These are phyloP conservation scores for Ceratosolen fusciceps DNA, from an alignment of 1,140 invertebrate genomes.

Conservation along the genomic window DNA sequence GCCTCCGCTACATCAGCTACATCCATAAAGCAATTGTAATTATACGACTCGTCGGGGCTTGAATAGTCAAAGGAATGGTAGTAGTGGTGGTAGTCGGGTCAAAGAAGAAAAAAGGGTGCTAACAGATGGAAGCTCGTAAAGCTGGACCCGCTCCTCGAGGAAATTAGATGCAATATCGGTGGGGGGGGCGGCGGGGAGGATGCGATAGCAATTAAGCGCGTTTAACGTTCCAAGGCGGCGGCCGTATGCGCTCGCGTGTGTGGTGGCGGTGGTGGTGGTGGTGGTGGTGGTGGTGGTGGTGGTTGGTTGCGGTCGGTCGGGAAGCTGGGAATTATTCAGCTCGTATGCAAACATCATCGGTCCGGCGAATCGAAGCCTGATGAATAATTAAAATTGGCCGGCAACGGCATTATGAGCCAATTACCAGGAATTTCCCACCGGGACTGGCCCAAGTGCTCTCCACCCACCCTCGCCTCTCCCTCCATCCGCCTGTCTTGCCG, in stretches of 20 bases:
- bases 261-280: neutral
- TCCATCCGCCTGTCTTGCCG: no score
- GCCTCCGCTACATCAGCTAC: no score
- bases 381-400: slow-evolving; percentile 40
- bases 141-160: no score
- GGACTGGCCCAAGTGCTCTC: neutral
- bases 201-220: neutral
- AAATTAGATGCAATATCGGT: slow-evolving; percentile 19
- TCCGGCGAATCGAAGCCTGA: neutral
- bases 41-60: no score
- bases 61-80: no score
- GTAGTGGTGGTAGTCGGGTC: no score
- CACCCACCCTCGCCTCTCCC: no score
- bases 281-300: neutral
- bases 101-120: no score
- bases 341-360: neutral
- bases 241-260: no score
- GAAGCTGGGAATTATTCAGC: neutral
- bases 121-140: neutral
- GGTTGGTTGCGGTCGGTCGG: neutral
- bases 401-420: slow-evolving; percentile 36
- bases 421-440: slow-evolving; percentile 10
- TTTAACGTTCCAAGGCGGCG: neutral
- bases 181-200: neutral
- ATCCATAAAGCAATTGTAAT: no score